A percentile compares a stretch with the other conserved stretches of the same genome.
phyloP scores from a whole-genome alignment of 2,888 invertebrate genomes.

The Zelleria hepariella region DNA sequence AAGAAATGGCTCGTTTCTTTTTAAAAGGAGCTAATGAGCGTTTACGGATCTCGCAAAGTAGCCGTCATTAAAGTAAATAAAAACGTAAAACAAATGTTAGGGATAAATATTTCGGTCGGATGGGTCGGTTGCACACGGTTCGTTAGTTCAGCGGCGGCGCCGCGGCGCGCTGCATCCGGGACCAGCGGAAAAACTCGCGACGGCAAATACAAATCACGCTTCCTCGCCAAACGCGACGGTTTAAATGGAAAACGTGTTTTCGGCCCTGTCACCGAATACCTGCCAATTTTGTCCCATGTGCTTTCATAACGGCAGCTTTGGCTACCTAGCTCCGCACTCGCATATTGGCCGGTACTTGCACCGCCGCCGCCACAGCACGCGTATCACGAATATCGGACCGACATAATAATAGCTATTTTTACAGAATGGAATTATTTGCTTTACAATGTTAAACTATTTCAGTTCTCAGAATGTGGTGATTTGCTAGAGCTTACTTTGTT shows the following conservation, averaged over 20 bases:
- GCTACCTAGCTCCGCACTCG: neutral
- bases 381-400: neutral
- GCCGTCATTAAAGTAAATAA: slow-evolving; percentile 20
- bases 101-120: slow-evolving; percentile 49
- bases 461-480: too few relatives aligned
- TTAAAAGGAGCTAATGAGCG: neutral
- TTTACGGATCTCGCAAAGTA: neutral
- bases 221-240: slow-evolving; percentile 12
- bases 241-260: slow-evolving; percentile 11
- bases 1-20: neutral
- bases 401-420: neutral
- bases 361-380: neutral
- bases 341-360: neutral
- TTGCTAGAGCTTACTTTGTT: neutral
- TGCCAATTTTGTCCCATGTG: neutral
- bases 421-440: neutral
- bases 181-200: slow-evolving; percentile 52
- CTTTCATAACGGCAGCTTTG: neutral
- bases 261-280: slow-evolving; percentile 1
- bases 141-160: slow-evolving; percentile 52
- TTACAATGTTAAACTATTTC: neutral
- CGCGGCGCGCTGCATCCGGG: slow-evolving; percentile 39
- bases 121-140: slow-evolving; percentile 47
- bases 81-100: slow-evolving; percentile 38
- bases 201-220: slow-evolving; percentile 59